These are phyloP conservation scores for Cephus spinipes DNA, from an alignment of 2,888 invertebrate genomes.

Conservation along the genomic window DNA sequence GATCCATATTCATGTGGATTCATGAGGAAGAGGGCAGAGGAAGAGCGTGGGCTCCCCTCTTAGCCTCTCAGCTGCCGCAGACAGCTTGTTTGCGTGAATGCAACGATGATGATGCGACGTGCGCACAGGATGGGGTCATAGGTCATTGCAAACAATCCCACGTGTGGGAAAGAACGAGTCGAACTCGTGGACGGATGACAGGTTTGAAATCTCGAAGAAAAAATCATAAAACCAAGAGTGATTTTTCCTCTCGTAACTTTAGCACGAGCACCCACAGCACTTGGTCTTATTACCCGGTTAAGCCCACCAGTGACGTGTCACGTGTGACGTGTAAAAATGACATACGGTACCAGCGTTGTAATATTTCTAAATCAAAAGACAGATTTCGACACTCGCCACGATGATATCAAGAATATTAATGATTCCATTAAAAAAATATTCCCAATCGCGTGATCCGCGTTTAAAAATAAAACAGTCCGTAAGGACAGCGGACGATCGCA, in stretches of 20 bases:
- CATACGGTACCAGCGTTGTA: too few species aligned
- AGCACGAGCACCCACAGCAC: too few species aligned
- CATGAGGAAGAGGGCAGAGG: conserved; percentile 26
- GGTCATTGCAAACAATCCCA: conserved; percentile 64
- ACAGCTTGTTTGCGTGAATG: conserved; percentile 53
- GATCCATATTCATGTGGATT: conserved; percentile 52
- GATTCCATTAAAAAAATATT: neutral
- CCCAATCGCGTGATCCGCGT: neutral
- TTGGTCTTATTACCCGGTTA: neutral
- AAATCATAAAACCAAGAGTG: neutral
- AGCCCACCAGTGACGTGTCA: neutral
- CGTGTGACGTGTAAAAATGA: too few species aligned
- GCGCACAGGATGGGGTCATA: conserved; percentile 54
- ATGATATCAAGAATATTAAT: neutral
- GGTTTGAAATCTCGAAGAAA: neutral
- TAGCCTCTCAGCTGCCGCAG: conserved; percentile 31
- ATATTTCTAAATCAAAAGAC: neutral
- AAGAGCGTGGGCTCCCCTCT: conserved; percentile 24
- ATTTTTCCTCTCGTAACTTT: neutral
- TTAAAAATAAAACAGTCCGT: neutral
- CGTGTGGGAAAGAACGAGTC: conserved; percentile 60
- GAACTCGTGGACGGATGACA: conserved; percentile 20
- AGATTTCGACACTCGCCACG: neutral
- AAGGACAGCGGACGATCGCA: neutral
- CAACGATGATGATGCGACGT: conserved; percentile 60